Percentiles rank a stretch among this genome's conserved stretches.
These are phyloP conservation scores for Myotis planiceps DNA, from an alignment of 2,797 vertebrate genomes.

Conservation along the genomic window DNA sequence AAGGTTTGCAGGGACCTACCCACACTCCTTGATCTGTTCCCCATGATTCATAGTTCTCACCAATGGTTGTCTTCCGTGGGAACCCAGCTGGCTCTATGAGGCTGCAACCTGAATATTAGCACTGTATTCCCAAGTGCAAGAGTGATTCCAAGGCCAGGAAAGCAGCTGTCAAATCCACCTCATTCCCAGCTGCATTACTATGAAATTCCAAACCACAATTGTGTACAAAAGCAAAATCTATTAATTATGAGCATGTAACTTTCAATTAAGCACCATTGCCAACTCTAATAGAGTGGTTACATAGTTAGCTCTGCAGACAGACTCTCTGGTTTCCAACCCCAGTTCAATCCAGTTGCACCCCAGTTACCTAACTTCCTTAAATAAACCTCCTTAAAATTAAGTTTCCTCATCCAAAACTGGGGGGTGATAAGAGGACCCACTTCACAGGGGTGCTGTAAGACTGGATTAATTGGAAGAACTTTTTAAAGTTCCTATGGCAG, in stretches of 20 bases:
- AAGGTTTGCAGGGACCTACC: background rate
- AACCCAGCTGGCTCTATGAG: background rate
- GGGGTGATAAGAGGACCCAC: background rate
- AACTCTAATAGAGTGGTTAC: background rate
- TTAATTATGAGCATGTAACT: conserved; percentile 39
- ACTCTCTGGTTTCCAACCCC: background rate
- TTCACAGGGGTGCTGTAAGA: background rate
- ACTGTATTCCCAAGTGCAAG: background rate
- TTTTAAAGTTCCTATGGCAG: background rate
- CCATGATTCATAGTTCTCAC: background rate
- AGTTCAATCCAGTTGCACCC: background rate
- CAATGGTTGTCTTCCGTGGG: background rate
- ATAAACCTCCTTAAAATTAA: background rate
- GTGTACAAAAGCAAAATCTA: conserved; percentile 33
- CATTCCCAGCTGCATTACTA: background rate
- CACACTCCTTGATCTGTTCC: background rate
- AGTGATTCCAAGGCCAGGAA: conserved; percentile 1
- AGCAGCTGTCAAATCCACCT: background rate
- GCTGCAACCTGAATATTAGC: background rate
- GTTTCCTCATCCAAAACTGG: background rate
- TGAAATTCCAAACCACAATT: conserved; percentile 28
- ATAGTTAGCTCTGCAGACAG: background rate
- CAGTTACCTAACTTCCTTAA: background rate
- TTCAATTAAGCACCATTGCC: background rate
- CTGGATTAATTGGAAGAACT: conserved; percentile 53